Evolutionary conservation across 2,113 vertebrate species (phyloP), one percentile per base, ranked within the genome.

Genomic region (Halichoeres trimaculatus): DNA sequence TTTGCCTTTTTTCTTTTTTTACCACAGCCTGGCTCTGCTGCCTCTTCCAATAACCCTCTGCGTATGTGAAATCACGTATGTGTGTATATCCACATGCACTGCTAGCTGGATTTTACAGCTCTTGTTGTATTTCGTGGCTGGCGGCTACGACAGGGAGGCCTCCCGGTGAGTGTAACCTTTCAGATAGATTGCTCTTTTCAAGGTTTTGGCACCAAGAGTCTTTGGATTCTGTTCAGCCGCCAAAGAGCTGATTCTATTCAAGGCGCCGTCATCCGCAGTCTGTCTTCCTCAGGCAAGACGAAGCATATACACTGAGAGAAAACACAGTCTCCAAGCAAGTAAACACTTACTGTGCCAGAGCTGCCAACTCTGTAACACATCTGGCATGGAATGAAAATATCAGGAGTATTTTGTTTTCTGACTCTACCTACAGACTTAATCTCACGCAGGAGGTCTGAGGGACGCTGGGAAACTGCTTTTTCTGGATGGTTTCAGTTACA

Each of bases 321-420:
- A 90, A 87, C 89, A 87, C 30, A 34, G 81, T 85, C 76, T 89
- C 88, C 75, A 84, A 64, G 86, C 81, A 77, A 65, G 86, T 90
- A 88, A 86, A 90, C 87, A 89, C 57, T 87, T 40, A 14, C 71
- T 51, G 41, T 55, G 8, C 9, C 8, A 4, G 30, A 41, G 63
- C 66, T 73, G 83, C 78, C 74, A 75, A 67, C 53, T 72, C 54
- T 50, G 60, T 59, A 16, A 70, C 72, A 71, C 70, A 69, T 73
- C 63, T 78, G 78, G 70, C 63, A 58, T 19, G 35, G 61, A 51
- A 61, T 56, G 11, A 38, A 69, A 58, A 48, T 41, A 54, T 54
- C 62, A 73, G 57, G 14, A 7, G 4, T 65, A 68, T 51, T 58
- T 53, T 55, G 54, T 53, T 77, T 74, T 56, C 55, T 67, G 23